These are phyloP conservation scores for Astropecten irregularis DNA, from an alignment of 53 echinoderm and acorn worm species.

Conservation along the genomic window DNA sequence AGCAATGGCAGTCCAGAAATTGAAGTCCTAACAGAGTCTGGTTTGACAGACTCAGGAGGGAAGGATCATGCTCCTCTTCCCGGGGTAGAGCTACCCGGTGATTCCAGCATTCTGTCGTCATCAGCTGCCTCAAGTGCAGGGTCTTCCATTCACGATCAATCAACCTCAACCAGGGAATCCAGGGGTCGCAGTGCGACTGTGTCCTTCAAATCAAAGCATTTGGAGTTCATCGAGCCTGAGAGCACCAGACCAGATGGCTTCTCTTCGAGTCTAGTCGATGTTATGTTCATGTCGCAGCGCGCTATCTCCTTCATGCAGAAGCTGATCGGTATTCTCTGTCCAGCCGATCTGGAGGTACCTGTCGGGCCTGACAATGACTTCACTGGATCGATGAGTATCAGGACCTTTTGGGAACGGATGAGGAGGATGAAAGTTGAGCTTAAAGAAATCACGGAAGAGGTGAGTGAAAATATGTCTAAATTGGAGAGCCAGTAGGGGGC, in stretches of 20 bases:
- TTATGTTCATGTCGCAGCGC: constrained; percentile 44
- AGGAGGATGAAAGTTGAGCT: constrained; percentile 10
- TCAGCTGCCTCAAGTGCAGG: too few relatives aligned
- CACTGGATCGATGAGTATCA: background rate
- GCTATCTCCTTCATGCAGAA: constrained; percentile 55
- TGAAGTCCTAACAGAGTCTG: background rate
- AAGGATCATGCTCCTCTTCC: background rate
- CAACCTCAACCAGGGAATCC: background rate
- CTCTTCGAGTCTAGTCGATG: constrained; percentile 50
- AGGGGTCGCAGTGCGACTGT: background rate
- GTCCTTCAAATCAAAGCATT: background rate
- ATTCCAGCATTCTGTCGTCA: background rate
- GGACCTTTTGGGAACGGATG: constrained; percentile 11
- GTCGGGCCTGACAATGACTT: constrained; percentile 9
- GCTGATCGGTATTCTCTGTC: constrained; percentile 46
- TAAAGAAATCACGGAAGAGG: constrained; percentile 28
- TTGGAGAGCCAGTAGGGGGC: background rate
- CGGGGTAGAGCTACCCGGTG: background rate
- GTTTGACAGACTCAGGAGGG: background rate
- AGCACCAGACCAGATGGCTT: background rate
- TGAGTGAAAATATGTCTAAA: background rate
- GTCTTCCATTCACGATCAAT: too few relatives aligned
- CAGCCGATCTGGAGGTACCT: constrained; percentile 6
- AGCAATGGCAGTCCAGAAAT: background rate
- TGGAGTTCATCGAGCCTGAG: background rate